phyloP scores from a whole-genome alignment of 2,888 invertebrate genomes.

The Heliconius erato region DNA sequence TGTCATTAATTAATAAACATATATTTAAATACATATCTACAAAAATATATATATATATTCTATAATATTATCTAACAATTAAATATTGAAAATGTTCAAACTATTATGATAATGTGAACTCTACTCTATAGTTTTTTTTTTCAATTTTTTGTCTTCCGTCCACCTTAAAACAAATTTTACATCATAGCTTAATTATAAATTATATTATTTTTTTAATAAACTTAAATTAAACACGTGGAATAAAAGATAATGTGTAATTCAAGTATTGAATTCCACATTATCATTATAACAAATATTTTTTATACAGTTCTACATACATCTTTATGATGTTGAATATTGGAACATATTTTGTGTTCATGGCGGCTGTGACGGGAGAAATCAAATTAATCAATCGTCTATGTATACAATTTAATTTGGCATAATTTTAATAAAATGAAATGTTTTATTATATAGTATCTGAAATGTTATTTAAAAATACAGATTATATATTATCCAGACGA shows the following conservation, averaged over 20 bases:
- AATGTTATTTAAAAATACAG: not conserved
- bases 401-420: conserved; percentile 4
- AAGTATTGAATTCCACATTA: conserved; percentile 2
- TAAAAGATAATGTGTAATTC: not conserved
- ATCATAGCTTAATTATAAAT: not conserved
- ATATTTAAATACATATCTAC: not conserved
- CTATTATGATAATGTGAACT: not conserved
- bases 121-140: not conserved
- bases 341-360: conserved; percentile 47
- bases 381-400: conserved; percentile 33
- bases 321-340: not conserved
- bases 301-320: conserved; percentile 16
- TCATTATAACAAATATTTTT: conserved; percentile 13
- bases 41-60: not conserved
- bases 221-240: not conserved
- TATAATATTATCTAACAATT: not conserved
- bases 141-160: conserved; percentile 45
- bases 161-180: conserved; percentile 43
- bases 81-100: not conserved
- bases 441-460: not conserved
- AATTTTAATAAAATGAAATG: not conserved
- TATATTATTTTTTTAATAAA: conserved; percentile 9
- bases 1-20: conserved; percentile 13
- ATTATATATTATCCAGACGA: conserved; percentile 6
- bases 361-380: conserved; percentile 53